phyloP scores from a whole-genome alignment of 1,140 invertebrate genomes.

The Drosophila mojavensis region DNA sequence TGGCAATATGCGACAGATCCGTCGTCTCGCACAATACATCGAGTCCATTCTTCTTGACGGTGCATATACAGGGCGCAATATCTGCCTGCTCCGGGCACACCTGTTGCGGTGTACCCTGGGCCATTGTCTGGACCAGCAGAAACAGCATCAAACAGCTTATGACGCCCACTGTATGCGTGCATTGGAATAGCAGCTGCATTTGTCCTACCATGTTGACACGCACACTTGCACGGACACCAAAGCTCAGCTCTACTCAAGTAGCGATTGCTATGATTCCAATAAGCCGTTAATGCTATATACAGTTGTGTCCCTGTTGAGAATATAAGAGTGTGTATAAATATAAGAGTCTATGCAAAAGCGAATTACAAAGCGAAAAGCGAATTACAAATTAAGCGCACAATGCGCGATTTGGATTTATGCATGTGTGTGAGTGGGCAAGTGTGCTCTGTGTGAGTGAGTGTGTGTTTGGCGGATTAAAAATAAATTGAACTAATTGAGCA shows the following conservation, averaged over 20 bases:
- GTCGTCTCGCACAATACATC: slow-evolving; percentile 94
- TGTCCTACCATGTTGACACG: slow-evolving; percentile 36
- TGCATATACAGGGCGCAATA: slow-evolving; percentile 91
- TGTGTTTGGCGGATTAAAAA: slow-evolving; percentile 59
- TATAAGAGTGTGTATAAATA: slow-evolving; percentile 25
- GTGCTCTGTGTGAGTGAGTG: not conserved
- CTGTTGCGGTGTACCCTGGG: slow-evolving; percentile 84
- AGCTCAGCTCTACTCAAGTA: slow-evolving; percentile 14
- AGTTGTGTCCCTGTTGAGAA: slow-evolving; percentile 65
- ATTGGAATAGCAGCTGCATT: slow-evolving; percentile 22
- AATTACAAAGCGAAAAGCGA: slow-evolving; percentile 44
- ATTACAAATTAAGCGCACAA: slow-evolving; percentile 71
- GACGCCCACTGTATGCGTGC: slow-evolving; percentile 1
- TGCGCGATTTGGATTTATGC: slow-evolving; percentile 61
- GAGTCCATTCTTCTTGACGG: slow-evolving; percentile 92
- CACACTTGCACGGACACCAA: not conserved
- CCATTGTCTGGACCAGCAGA: slow-evolving; percentile 30
- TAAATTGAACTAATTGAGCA: slow-evolving; percentile 76
- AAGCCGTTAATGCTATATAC: slow-evolving; percentile 56
- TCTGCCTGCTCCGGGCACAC: slow-evolving; percentile 89
- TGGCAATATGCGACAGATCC: slow-evolving; percentile 88
- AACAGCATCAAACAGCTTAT: slow-evolving; percentile 24
- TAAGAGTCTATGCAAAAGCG: slow-evolving; percentile 24
- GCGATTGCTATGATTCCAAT: slow-evolving; percentile 28
- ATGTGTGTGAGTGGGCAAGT: slow-evolving; percentile 23